Conservation (phyloP, 2,888 invertebrate species). For the Drepanosiphum platanoidis region DNA sequence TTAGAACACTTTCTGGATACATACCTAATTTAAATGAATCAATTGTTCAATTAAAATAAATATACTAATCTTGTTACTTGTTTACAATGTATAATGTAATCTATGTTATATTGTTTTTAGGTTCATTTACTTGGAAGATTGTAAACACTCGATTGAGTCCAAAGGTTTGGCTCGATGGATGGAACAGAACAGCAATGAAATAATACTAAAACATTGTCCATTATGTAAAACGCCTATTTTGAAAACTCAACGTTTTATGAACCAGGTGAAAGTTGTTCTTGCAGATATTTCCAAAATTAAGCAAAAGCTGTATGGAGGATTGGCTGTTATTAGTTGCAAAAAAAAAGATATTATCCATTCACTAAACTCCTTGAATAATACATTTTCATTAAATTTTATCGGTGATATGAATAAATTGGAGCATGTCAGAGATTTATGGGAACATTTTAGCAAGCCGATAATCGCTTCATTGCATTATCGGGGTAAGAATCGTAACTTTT, state of each 20-base stretch:
- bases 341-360: neutral
- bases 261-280: slow-evolving; percentile 68
- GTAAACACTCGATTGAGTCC: slow-evolving; percentile 70
- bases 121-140: slow-evolving; percentile 71
- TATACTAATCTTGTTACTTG: too few species aligned
- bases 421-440: slow-evolving; percentile 14
- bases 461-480: neutral
- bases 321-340: neutral
- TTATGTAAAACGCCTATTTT: slow-evolving; percentile 72
- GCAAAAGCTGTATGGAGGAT: slow-evolving; percentile 65
- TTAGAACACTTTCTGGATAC: too few species aligned
- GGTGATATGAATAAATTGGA: neutral
- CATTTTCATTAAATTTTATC: slow-evolving; percentile 6
- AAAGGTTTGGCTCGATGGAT: slow-evolving; percentile 67
- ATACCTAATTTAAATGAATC: too few species aligned
- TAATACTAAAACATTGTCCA: slow-evolving; percentile 70
- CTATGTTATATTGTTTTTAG: slow-evolving; percentile 66
- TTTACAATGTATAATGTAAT: neutral
- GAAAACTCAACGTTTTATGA: slow-evolving; percentile 72
- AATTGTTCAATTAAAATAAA: too few species aligned
- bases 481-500: neutral
- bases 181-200: slow-evolving; percentile 64
- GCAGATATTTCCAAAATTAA: slow-evolving; percentile 67
- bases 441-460: neutral
- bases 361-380: neutral